phyloP scores from a whole-genome alignment of 2,113 vertebrate species.

The Entelurus aequoreus region DNA sequence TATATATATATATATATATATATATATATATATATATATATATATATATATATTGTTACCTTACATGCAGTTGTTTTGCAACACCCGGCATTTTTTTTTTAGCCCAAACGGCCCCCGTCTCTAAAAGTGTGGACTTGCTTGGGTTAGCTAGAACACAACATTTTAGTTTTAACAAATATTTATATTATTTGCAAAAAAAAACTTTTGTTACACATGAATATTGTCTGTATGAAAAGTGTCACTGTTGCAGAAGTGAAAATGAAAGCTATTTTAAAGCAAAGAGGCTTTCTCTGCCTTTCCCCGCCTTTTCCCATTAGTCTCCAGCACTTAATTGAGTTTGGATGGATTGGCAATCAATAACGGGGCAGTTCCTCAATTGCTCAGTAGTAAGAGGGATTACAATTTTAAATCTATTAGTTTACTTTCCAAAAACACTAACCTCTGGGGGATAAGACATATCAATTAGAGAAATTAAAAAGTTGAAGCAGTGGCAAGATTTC shows the following conservation, averaged over 20 bases:
- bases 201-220: conserved; percentile 1
- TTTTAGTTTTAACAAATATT: no score
- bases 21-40: no score
- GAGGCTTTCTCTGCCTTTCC: conserved; percentile 2
- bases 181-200: not conserved
- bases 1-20: no score
- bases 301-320: conserved; percentile 36
- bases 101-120: no score
- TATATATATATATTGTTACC: no score
- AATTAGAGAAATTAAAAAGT: conserved; percentile 73
- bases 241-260: conserved; percentile 19
- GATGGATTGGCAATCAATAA: conserved; percentile 69
- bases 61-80: no score
- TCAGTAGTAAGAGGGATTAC: conserved; percentile 65
- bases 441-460: conserved; percentile 56
- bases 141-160: no score
- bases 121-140: no score
- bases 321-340: conserved; percentile 68
- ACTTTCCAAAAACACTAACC: conserved; percentile 59
- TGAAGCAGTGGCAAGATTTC: conserved; percentile 27
- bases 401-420: conserved; percentile 72
- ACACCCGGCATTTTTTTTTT: no score
- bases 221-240: conserved; percentile 8
- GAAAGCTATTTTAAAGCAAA: conserved; percentile 14
- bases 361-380: conserved; percentile 49